Percentiles rank a stretch among this genome's conserved stretches.
These are phyloP conservation scores for Sarcoramphus papa DNA, from an alignment of 2,797 vertebrate genomes.

Conservation along the genomic window DNA sequence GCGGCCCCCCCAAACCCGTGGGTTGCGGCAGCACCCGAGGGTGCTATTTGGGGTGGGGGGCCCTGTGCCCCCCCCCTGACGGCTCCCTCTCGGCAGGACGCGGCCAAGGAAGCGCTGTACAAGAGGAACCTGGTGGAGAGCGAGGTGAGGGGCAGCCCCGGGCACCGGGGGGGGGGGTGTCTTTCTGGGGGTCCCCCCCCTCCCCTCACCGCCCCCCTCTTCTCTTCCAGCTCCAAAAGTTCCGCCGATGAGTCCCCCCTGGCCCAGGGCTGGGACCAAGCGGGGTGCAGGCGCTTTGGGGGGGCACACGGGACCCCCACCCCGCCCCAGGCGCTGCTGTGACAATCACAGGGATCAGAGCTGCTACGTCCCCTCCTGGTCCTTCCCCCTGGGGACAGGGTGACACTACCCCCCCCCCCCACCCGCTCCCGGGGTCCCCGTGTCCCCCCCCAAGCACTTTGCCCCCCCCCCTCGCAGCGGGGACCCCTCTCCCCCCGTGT, in stretches of 20 bases:
- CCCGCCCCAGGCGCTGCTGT: neutral
- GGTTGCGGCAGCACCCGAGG: neutral
- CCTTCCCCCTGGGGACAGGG: neutral
- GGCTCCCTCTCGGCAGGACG: slow-evolving; percentile 72
- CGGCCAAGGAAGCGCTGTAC: slow-evolving; percentile 86
- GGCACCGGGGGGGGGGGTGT: neutral
- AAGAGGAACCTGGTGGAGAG: slow-evolving; percentile 84
- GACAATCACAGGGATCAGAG: neutral
- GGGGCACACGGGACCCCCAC: neutral
- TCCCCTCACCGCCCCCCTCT: neutral
- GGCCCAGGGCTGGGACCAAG: too few species aligned
- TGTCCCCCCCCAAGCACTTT: neutral
- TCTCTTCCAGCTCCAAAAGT: slow-evolving; percentile 64
- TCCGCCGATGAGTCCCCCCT: slow-evolving; percentile 44
- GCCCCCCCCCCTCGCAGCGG: neutral
- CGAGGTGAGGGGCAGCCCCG: slow-evolving; percentile 73
- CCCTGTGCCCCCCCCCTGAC: neutral
- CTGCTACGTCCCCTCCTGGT: neutral
- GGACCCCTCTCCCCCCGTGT: too few species aligned
- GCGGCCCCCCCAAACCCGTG: neutral
- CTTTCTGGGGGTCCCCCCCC: too few species aligned
- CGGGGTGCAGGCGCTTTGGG: neutral
- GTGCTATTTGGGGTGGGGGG: neutral
- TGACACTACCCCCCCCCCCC: neutral
- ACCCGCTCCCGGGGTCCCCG: neutral